Base-by-base conservation (phyloP, 2,888 invertebrate genomes). In the Cylloceria caligata region DNA sequence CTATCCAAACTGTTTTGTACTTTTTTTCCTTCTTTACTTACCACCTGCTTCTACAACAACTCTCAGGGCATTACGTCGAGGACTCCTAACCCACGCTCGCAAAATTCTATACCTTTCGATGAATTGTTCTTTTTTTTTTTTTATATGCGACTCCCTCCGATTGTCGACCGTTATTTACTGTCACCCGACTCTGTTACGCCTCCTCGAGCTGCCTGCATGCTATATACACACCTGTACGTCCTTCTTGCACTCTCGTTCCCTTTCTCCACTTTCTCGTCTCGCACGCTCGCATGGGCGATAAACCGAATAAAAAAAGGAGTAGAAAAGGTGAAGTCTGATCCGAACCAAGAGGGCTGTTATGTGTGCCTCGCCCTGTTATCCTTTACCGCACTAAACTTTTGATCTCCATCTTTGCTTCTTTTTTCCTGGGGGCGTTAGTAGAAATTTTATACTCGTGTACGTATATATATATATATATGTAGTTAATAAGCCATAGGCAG, bases 151-250 rank as follows among this genome's bases (percentile, higher is more conserved):
- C 74, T 64, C 64, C 62, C 49, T 49, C 39, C 74, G 49, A 42
- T 71, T 45, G 57, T 86, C 88, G 88, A 85, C 88, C 86, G 88
- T 89, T 90, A 89, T 89, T 90, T 88, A 88, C 88, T 86, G 88
- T 85, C 88, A 88, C 86, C 85, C 86, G 87, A 85, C 86, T 86
- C 86, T 82, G 83, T 84, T 86, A 81, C 86, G 85, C 82, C 85
- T 86, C 83, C 83, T 83, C 84, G 36, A 57, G 16, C 30, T 55
- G 39, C 21, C 19, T 64, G n/a, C 21, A 49, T 11, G 24, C 21
- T 13, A 21, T 30, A 39, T 21, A 52, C 24, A 39, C 36, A 68
- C 67, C 11, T 27, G 27, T 19, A 49, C 45, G 62, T 11, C 42
- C 73, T 36, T 55, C 55, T 27, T 36, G 13, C 30, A 60, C 39